Evolutionary conservation across 2,888 invertebrate genomes (phyloP), one percentile per base, ranked within the genome.

Genomic region (Platynereis dumerilii): DNA sequence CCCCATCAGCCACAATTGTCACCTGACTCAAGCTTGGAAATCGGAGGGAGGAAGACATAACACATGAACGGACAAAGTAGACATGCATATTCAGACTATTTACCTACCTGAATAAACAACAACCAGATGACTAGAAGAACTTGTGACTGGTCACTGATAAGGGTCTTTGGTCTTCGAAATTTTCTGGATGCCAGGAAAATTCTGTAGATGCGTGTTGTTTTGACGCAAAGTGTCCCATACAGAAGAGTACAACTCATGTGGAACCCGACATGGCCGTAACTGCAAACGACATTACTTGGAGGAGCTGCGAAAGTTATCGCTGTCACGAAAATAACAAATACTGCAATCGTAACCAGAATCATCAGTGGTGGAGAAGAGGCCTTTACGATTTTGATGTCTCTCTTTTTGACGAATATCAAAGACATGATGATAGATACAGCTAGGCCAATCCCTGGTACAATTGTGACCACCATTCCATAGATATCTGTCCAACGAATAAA

Each of bases 231-330:
- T 27, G 55, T n/a, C 5, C 24, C 55, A 28, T 55, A 55, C 12
- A 55, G 22, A 10, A 55, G 55, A 26, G 55, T 55, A 26, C 55
- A 55, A 28, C 55, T 55, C 3, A 55, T n/a, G 27, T 55, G 55
- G 24, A 55, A 55, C 17, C 55, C 55, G 7, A 26, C 29, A 26
- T 55, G 27, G 17, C 55, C 55, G 17, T 22, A 27, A 55, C 55
- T 55, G 55, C 55, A 55, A 17, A 24, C 24, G 5, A 55, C 7
- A 26, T 27, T 17, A 24, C 22, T 22, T 55, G 55, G 55, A 10
- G 17, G 24, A 10, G 29, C n/a, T 17, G 24, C 55, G 24, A 55
- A 55, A 22, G 24, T 55, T 17, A 20, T 17, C 17, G 55, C 55
- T 10, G 55, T 55, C 24, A 24, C 17, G 5, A 26, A 20, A 7